Conservation (phyloP, 2,888 invertebrate species). For the Acanthosepion lycidas region DNA sequence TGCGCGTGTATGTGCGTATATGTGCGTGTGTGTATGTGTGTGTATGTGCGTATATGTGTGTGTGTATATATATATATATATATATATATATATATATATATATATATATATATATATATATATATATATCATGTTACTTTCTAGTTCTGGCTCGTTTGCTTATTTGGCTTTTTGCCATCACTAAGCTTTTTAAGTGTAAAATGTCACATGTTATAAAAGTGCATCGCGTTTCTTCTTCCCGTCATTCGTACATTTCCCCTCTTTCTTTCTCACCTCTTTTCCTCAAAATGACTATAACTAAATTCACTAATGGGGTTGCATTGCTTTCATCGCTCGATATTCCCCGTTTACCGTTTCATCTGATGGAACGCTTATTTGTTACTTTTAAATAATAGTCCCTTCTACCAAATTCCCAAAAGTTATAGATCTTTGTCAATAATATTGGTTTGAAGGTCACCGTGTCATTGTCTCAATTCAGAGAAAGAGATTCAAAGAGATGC, state of each 20-base stretch:
- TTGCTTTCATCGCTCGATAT: not conserved
- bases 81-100: not conserved
- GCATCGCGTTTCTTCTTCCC: not conserved
- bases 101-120: slow-evolving; percentile 33
- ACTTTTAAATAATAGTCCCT: not conserved
- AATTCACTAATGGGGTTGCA: not conserved
- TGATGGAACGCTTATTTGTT: not conserved
- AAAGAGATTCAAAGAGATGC: too few species aligned
- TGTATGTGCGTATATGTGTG: too few species aligned
- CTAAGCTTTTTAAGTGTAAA: slow-evolving; percentile 9
- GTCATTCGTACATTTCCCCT: not conserved
- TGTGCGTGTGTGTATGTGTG: too few species aligned
- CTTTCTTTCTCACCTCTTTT: not conserved
- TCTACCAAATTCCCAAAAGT: not conserved
- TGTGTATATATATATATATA: not conserved
- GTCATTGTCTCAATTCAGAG: not conserved
- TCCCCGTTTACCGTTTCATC: not conserved
- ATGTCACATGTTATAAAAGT: not conserved
- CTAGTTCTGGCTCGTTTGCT: not conserved
- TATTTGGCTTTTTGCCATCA: not conserved
- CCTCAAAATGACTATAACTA: not conserved
- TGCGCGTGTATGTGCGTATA: too few species aligned
- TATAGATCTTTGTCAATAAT: not conserved
- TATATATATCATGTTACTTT: not conserved
- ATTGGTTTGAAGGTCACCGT: not conserved